A percentile compares a stretch with the other conserved stretches of the same genome.
phyloP scores from a whole-genome alignment of 2,113 vertebrate species.

The Pangasianodon hypophthalmus region DNA sequence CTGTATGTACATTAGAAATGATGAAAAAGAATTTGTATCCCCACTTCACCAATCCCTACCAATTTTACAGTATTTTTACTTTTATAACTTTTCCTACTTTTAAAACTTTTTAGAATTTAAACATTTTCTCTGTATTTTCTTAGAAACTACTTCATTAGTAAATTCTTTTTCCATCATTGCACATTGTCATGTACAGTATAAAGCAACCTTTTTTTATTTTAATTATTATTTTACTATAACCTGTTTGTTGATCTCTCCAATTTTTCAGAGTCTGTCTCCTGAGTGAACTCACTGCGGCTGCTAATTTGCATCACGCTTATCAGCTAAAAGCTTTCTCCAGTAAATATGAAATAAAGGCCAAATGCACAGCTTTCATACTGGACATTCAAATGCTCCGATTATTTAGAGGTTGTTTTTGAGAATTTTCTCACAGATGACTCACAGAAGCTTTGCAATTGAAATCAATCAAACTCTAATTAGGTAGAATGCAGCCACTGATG shows the following conservation, averaged over 20 bases:
- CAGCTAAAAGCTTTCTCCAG: slow-evolving; percentile 30
- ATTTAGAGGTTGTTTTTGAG: slow-evolving; percentile 16
- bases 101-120: not conserved
- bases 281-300: not conserved
- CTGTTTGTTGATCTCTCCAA: not conserved
- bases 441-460: slow-evolving; percentile 33
- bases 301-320: not conserved
- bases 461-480: slow-evolving; percentile 48
- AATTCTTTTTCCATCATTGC: not conserved
- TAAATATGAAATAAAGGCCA: slow-evolving; percentile 8
- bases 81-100: not conserved
- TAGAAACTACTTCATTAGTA: not conserved
- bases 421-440: slow-evolving; percentile 22
- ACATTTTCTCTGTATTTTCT: not conserved
- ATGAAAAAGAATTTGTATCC: not conserved
- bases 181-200: not conserved
- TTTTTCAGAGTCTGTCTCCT: not conserved
- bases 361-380: slow-evolving; percentile 7
- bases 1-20: not conserved
- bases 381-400: not conserved
- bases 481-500: slow-evolving; percentile 37
- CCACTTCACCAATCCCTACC: not conserved
- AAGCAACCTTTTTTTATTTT: not conserved
- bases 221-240: not conserved
- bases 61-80: not conserved